These are phyloP conservation scores for Disparrhopalites patrizii DNA, from an alignment of 2,888 invertebrate genomes.

Conservation along the genomic window DNA sequence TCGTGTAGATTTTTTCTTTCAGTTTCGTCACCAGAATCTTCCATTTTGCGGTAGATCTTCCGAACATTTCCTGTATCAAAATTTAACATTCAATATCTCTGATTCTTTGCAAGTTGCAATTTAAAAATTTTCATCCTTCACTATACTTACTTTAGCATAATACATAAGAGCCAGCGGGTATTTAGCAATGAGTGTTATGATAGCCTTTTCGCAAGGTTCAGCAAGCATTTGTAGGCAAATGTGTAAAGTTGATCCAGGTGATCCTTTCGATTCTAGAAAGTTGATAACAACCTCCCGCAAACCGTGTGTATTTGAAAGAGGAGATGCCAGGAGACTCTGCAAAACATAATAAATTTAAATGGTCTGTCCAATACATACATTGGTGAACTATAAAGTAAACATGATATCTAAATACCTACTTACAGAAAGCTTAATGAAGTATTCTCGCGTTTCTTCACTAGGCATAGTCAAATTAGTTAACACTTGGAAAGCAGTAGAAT, in stretches of 20 bases:
- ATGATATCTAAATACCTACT: neutral
- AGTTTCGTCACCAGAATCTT: slow-evolving; percentile 42
- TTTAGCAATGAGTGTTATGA: slow-evolving; percentile 37
- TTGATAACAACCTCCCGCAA: slow-evolving; percentile 37
- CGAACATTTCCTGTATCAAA: slow-evolving; percentile 45
- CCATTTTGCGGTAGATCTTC: slow-evolving; percentile 40
- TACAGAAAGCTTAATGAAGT: slow-evolving; percentile 34
- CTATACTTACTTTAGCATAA: slow-evolving; percentile 61
- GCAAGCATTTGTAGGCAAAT: slow-evolving; percentile 37
- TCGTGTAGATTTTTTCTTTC: slow-evolving; percentile 43
- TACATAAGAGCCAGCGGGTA: slow-evolving; percentile 56
- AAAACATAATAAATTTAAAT: neutral
- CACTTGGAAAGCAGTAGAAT: slow-evolving; percentile 19
- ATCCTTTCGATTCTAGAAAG: slow-evolving; percentile 35
- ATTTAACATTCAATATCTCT: neutral
- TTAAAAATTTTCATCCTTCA: neutral
- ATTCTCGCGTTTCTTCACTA: slow-evolving; percentile 29
- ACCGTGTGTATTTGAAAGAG: slow-evolving; percentile 34
- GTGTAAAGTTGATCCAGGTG: slow-evolving; percentile 31
- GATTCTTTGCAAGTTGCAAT: neutral
- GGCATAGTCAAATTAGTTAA: slow-evolving; percentile 7
- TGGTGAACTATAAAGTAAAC: neutral
- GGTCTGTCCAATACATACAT: neutral
- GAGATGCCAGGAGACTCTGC: slow-evolving; percentile 43
- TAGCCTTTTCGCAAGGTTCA: slow-evolving; percentile 40